Evolutionary conservation across 2,113 vertebrate species (phyloP).

Genomic region (Gymnobelideus leadbeateri): DNA sequence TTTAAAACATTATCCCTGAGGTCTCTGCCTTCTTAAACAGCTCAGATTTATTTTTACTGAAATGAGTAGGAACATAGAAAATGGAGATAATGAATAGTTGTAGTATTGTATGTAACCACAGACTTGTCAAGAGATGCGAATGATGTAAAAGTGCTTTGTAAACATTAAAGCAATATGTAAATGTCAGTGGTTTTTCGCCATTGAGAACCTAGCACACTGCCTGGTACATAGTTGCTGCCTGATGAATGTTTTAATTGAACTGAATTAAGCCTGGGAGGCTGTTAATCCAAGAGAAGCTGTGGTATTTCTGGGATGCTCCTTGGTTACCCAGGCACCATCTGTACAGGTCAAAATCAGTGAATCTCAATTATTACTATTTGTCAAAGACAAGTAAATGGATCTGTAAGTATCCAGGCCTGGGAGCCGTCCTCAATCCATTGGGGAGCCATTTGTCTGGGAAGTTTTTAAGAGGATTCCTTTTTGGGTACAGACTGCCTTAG

Average conservation of each 20-base stretch:
- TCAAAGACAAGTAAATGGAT: background rate
- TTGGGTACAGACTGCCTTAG: background rate
- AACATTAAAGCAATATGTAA: background rate
- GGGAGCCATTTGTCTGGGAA: background rate
- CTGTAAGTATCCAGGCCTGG: background rate
- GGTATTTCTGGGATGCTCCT: background rate
- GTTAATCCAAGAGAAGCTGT: background rate
- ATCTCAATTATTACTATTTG: background rate
- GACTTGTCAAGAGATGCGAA: background rate
- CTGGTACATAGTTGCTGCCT: background rate
- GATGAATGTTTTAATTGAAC: background rate
- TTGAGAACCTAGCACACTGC: background rate
- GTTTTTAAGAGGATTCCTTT: background rate
- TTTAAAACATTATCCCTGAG: background rate
- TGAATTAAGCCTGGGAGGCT: background rate
- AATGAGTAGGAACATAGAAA: background rate
- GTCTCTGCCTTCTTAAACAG: background rate
- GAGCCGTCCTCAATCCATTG: background rate
- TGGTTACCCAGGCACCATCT: background rate
- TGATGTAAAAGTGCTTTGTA: background rate
- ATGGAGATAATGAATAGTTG: background rate
- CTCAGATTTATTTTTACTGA: slow-evolving; percentile 31
- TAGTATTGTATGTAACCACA: background rate
- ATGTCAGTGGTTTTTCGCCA: background rate
- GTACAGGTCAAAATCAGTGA: background rate